Evolutionary conservation across 2,888 invertebrate species (phyloP).

Genomic region (Clostera curtula): DNA sequence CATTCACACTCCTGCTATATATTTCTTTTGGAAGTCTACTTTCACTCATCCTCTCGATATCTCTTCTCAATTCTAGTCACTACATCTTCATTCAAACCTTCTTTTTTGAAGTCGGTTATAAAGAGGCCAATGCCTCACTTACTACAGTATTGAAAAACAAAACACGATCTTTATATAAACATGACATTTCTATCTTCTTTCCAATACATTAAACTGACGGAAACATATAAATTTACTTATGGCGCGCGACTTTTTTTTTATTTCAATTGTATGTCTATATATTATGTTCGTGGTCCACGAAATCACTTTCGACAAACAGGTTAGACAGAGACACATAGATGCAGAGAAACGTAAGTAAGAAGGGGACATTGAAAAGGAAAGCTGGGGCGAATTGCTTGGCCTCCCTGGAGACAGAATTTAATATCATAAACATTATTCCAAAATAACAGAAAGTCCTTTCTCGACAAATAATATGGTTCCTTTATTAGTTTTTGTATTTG

Average conservation of each 20-base stretch:
- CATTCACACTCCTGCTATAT: too few species aligned
- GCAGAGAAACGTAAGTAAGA: conserved; percentile 11
- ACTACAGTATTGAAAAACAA: too few species aligned
- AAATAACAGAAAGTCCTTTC: conserved; percentile 29
- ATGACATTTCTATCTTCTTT: too few species aligned
- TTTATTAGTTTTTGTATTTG: conserved; percentile 26
- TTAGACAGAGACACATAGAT: conserved; percentile 8
- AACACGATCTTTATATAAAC: too few species aligned
- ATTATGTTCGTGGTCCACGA: conserved; percentile 12
- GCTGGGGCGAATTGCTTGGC: conserved; percentile 20
- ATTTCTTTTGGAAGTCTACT: too few species aligned
- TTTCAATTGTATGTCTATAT: conserved; percentile 7
- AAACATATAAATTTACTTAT: neutral
- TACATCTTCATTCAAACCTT: too few species aligned
- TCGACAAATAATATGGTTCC: conserved; percentile 23
- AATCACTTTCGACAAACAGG: conserved; percentile 16
- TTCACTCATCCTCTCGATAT: too few species aligned
- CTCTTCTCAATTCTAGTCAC: too few species aligned
- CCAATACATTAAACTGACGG: too few species aligned
- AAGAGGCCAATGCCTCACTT: too few species aligned
- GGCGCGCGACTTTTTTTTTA: conserved; percentile 3
- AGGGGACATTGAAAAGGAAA: conserved; percentile 13
- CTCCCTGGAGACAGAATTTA: conserved; percentile 31
- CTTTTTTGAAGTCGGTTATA: too few species aligned
- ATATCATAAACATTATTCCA: conserved; percentile 34